phyloP scores from a whole-genome alignment of 37 sponge, comb jelly and placozoan species.

The Ephydatia muelleri region DNA sequence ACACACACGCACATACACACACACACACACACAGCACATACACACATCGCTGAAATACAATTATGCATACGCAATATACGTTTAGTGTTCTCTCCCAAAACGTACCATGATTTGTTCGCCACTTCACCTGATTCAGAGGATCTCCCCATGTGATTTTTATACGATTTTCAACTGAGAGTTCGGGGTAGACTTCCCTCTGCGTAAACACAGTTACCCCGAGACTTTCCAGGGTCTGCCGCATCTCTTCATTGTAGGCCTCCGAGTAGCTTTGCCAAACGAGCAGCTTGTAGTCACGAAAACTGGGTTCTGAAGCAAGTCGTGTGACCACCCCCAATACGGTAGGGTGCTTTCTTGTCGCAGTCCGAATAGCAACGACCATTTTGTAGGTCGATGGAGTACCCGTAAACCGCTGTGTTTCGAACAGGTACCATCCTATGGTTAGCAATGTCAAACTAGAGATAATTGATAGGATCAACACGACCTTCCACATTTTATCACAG shows the following conservation, averaged over 20 bases:
- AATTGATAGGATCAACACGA: neutral
- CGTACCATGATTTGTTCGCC: conserved; percentile 19
- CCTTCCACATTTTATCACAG: neutral
- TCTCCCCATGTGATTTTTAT: conserved; percentile 19
- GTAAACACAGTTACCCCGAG: conserved; percentile 2
- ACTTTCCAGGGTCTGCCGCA: neutral
- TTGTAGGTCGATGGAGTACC: neutral
- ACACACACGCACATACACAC: no score
- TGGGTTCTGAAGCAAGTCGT: neutral
- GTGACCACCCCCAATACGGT: conserved; percentile 15
- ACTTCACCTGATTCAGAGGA: conserved; percentile 11
- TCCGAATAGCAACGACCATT: conserved; percentile 27
- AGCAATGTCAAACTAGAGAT: neutral
- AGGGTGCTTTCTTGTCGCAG: conserved; percentile 19
- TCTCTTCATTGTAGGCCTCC: conserved; percentile 4
- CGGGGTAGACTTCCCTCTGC: neutral
- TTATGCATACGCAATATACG: no score
- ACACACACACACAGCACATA: no score
- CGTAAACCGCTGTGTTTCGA: neutral
- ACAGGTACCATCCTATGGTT: neutral
- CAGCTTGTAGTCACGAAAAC: conserved; percentile 7
- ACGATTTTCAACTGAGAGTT: neutral
- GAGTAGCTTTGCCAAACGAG: conserved; percentile 13
- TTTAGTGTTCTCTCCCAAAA: no score
- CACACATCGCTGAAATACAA: no score